phyloP scores from a whole-genome alignment of 2,888 invertebrate species.

The Tachina fera region DNA sequence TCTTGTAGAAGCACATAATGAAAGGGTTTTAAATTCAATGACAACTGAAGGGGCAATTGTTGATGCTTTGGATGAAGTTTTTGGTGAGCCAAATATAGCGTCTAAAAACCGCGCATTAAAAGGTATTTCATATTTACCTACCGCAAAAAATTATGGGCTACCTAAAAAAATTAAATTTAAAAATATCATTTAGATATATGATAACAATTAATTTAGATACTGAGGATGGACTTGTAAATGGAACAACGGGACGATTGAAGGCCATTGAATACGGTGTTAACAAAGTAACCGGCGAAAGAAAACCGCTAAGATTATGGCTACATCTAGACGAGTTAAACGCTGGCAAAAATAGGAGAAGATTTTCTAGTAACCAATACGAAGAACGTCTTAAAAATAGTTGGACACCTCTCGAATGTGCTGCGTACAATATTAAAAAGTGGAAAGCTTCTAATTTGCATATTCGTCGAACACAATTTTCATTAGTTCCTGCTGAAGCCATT shows the following conservation, averaged over 20 bases:
- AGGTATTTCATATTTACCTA: background rate
- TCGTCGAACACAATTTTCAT: background rate
- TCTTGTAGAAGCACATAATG: background rate
- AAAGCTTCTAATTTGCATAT: background rate
- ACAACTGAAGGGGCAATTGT: background rate
- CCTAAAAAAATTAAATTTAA: background rate
- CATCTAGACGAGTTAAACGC: too few species aligned
- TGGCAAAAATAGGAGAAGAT: too few species aligned
- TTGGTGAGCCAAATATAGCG: background rate
- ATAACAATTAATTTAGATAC: background rate
- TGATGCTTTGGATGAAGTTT: background rate
- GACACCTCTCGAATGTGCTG: background rate
- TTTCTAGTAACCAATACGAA: background rate
- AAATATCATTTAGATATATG: background rate
- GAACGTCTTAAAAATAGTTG: background rate
- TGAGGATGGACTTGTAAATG: too few species aligned
- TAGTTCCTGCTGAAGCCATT: background rate
- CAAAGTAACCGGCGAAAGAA: too few species aligned
- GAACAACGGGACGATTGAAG: too few species aligned
- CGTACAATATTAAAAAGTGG: background rate
- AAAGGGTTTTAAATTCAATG: background rate
- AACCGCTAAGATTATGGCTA: too few species aligned
- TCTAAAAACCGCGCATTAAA: background rate
- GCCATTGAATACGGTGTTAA: too few species aligned
- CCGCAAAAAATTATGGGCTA: background rate